phyloP scores from a whole-genome alignment of 2,888 invertebrate species.

The Athalia cordata region DNA sequence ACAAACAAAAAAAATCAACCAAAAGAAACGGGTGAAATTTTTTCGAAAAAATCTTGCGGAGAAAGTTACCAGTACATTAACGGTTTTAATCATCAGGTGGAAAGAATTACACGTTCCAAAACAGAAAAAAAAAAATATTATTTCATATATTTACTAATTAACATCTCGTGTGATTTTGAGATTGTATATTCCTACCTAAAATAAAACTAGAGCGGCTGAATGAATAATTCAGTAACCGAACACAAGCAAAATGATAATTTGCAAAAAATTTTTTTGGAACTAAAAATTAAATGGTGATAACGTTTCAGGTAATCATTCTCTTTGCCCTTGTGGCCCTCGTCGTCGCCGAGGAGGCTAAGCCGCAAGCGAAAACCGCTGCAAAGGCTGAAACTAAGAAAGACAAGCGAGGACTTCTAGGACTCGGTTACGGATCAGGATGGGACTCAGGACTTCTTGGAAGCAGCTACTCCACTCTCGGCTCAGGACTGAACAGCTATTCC shows the following conservation, averaged over 20 bases:
- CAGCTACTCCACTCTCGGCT: constrained; percentile 47
- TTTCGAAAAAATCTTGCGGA: no score
- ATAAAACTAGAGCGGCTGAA: background rate
- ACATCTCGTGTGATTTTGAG: background rate
- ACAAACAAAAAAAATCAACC: background rate
- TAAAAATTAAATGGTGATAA: background rate
- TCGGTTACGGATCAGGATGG: constrained; percentile 62
- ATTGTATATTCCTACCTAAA: background rate
- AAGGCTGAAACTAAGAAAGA: constrained; percentile 58
- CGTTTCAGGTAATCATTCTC: constrained; percentile 65
- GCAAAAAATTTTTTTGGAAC: background rate
- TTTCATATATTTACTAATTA: background rate
- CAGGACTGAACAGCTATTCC: constrained; percentile 51
- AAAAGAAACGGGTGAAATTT: constrained; percentile 3
- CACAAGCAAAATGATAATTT: background rate
- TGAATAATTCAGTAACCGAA: background rate
- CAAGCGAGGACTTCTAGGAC: constrained; percentile 61
- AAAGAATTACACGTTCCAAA: no score
- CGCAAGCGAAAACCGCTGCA: constrained; percentile 49
- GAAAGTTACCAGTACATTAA: no score
- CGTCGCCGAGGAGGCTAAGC: constrained; percentile 64
- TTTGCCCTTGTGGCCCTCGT: constrained; percentile 70
- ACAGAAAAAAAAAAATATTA: background rate
- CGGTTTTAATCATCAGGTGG: no score
- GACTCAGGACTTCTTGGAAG: constrained; percentile 53